Conservation (phyloP, 2,888 invertebrate genomes). For the Lathronympha strigana region DNA sequence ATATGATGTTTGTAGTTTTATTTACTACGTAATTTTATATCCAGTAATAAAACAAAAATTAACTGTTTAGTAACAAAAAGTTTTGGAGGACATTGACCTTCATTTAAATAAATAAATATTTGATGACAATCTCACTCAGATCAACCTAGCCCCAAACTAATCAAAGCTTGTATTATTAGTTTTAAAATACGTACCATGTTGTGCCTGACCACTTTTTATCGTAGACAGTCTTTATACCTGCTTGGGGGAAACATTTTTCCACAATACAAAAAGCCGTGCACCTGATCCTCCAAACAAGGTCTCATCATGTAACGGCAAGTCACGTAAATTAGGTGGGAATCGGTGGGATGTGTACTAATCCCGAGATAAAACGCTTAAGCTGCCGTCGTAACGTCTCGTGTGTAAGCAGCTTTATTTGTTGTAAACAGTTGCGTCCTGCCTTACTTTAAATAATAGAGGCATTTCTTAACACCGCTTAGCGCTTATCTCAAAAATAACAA, state of each 20-base stretch:
- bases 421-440: conserved; percentile 66
- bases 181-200: no score
- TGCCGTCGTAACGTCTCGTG: conserved; percentile 68
- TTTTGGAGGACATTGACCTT: no score
- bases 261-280: conserved; percentile 50
- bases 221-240: no score
- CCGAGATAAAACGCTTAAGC: conserved; percentile 77
- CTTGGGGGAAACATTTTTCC: background rate
- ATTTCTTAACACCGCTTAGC: conserved; percentile 50
- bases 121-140: no score
- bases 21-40: no score
- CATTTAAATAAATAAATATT: no score
- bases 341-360: conserved; percentile 77
- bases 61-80: no score
- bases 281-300: conserved; percentile 69
- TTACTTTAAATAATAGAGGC: conserved; percentile 62
- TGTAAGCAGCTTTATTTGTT: conserved; percentile 75
- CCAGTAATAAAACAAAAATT: no score
- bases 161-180: no score
- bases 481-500: conserved; percentile 28
- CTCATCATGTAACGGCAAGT: conserved; percentile 71
- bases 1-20: no score
- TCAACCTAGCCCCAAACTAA: no score
- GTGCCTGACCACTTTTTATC: no score
- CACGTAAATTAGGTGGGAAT: conserved; percentile 79